Evolutionary conservation across 2,888 invertebrate genomes (phyloP).

Genomic region (Luffia ferchaultella): DNA sequence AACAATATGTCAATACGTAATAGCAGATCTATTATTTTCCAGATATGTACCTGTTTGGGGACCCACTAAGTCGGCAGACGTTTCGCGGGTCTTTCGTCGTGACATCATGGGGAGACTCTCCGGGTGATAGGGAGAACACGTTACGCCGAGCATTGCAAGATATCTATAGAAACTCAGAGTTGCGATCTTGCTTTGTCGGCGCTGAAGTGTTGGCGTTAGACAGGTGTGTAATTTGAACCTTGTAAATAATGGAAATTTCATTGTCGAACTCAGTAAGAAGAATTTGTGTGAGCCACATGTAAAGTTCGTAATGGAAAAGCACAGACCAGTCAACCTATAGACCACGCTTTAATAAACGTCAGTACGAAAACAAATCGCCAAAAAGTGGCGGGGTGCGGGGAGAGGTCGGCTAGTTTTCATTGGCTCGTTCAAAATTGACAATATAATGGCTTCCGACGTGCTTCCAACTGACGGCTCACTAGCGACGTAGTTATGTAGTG

Average conservation of each 20-base stretch:
- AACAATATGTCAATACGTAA: too few species aligned
- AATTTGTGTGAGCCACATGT: not conserved
- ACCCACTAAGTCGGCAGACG: constrained; percentile 79
- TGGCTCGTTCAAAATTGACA: too few species aligned
- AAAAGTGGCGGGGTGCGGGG: too few species aligned
- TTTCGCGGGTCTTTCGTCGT: constrained; percentile 85
- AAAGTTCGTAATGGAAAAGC: not conserved
- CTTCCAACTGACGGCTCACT: too few species aligned
- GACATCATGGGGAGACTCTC: constrained; percentile 73
- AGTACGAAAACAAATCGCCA: too few species aligned
- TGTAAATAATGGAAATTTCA: not conserved
- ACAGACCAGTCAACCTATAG: too few species aligned
- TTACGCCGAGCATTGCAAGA: constrained; percentile 80
- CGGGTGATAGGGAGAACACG: constrained; percentile 77
- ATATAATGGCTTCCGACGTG: too few species aligned
- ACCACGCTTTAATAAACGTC: too few species aligned
- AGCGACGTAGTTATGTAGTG: too few species aligned
- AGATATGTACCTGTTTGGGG: constrained; percentile 78
- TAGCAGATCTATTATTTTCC: constrained; percentile 36
- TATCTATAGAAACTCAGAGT: constrained; percentile 75
- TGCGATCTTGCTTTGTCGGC: constrained; percentile 78
- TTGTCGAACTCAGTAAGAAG: not conserved
- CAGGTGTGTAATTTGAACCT: constrained; percentile 60
- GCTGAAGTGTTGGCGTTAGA: constrained; percentile 86
- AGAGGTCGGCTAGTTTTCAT: too few species aligned